A percentile compares a stretch with the other conserved stretches of the same genome.
Conservation (phyloP, 2,113 vertebrate species). For the Phoenicopterus ruber region DNA sequence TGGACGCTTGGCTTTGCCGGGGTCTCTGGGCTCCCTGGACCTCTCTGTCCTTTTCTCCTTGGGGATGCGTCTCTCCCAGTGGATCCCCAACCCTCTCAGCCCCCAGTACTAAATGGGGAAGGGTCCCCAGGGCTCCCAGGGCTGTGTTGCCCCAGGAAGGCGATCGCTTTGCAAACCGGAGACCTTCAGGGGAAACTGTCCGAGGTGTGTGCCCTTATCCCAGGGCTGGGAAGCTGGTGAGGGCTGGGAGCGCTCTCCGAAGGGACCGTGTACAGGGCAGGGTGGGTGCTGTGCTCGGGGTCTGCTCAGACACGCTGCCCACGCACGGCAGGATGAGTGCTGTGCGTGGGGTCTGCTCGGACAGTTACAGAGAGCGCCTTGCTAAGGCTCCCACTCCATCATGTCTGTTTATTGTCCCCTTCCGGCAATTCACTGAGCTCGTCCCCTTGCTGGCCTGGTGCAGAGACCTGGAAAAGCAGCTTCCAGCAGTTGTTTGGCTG, state of each 20-base stretch:
- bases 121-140: not conserved
- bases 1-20: fast-evolving
- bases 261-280: not conserved
- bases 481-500: not conserved
- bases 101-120: not conserved
- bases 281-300: not conserved
- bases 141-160: too few relatives aligned
- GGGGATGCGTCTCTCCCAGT: fast-evolving
- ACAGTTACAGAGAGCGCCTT: too few relatives aligned
- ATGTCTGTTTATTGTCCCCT: not conserved
- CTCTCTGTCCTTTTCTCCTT: not conserved
- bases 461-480: not conserved
- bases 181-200: not conserved
- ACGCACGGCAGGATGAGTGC: not conserved
- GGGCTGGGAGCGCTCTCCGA: not conserved
- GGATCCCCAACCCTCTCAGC: not conserved
- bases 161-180: not conserved
- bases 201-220: not conserved
- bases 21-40: not conserved
- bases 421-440: not conserved
- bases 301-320: fast-evolving
- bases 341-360: not conserved
- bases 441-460: not conserved
- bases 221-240: fast-evolving
- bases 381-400: not conserved